These are phyloP conservation scores for Latrodectus elegans DNA, from an alignment of 2,888 invertebrate genomes.

Conservation along the genomic window DNA sequence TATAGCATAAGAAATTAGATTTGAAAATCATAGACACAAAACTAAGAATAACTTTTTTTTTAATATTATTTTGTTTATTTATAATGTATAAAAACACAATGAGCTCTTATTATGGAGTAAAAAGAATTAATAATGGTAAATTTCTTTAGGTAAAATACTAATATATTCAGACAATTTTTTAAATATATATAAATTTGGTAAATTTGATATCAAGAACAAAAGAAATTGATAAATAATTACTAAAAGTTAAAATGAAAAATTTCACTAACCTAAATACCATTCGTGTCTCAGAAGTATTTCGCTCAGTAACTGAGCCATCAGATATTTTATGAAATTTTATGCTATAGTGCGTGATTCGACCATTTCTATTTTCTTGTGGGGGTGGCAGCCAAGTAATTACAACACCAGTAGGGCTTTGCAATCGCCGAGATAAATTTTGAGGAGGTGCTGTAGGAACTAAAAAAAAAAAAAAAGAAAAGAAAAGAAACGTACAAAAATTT, in stretches of 20 bases:
- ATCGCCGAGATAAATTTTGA: conserved; percentile 78
- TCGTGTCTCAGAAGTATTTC: conserved; percentile 81
- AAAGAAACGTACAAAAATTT: not conserved
- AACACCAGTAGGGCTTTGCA: conserved; percentile 94
- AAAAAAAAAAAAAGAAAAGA: conserved; percentile 25
- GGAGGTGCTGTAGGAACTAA: conserved; percentile 76
- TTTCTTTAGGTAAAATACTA: no score
- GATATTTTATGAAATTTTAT: conserved; percentile 90
- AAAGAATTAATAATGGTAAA: no score
- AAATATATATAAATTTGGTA: no score
- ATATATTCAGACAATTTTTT: no score
- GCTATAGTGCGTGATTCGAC: conserved; percentile 93
- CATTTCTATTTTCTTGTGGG: conserved; percentile 90
- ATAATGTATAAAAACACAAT: no score
- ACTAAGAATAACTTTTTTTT: not conserved
- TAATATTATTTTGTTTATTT: not conserved
- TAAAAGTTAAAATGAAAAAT: not conserved
- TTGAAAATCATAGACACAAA: not conserved
- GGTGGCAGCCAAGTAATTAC: conserved; percentile 93
- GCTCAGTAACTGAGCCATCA: conserved; percentile 82
- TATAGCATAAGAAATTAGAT: not conserved
- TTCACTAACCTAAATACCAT: conserved; percentile 70
- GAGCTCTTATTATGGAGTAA: no score
- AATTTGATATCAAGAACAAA: no score
- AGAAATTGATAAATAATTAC: no score